These are phyloP conservation scores for Aphaenogaster rudis DNA, from an alignment of 1,140 invertebrate species.

Conservation along the genomic window DNA sequence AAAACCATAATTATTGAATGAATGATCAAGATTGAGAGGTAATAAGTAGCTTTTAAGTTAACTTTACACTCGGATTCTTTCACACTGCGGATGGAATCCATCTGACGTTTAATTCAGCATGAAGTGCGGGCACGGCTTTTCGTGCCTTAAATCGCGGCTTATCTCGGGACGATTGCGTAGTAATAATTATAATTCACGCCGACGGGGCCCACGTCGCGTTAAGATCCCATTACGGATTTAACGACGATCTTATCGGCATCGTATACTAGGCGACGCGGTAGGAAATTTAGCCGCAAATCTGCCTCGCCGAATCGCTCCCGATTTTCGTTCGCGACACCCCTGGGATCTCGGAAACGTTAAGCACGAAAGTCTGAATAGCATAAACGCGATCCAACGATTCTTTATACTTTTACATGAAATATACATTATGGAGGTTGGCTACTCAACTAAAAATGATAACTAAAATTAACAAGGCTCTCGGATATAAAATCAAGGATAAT, in stretches of 20 bases:
- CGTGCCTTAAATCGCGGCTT: constrained; percentile 54
- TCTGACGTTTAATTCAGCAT: constrained; percentile 17
- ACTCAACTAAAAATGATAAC: too few relatives aligned
- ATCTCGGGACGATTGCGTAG: constrained; percentile 61
- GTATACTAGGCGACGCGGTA: constrained; percentile 65
- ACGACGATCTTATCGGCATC: constrained; percentile 75
- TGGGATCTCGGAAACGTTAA: constrained; percentile 4
- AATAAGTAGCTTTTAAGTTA: not conserved
- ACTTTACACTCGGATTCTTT: constrained; percentile 4
- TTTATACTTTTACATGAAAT: not conserved
- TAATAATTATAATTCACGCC: constrained; percentile 79
- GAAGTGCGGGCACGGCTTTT: not conserved
- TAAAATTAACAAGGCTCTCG: too few relatives aligned
- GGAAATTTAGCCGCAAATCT: constrained; percentile 78
- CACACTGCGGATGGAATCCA: not conserved
- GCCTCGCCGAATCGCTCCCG: constrained; percentile 61
- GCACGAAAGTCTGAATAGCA: not conserved
- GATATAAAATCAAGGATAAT: too few relatives aligned
- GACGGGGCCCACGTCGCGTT: constrained; percentile 71
- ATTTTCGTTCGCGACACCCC: constrained; percentile 42
- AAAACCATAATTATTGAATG: not conserved
- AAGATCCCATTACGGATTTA: constrained; percentile 79
- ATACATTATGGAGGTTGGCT: not conserved
- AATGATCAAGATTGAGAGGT: not conserved
- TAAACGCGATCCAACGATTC: not conserved